Conservation (phyloP, 1,140 invertebrate genomes). For the Lucilia sericata region DNA sequence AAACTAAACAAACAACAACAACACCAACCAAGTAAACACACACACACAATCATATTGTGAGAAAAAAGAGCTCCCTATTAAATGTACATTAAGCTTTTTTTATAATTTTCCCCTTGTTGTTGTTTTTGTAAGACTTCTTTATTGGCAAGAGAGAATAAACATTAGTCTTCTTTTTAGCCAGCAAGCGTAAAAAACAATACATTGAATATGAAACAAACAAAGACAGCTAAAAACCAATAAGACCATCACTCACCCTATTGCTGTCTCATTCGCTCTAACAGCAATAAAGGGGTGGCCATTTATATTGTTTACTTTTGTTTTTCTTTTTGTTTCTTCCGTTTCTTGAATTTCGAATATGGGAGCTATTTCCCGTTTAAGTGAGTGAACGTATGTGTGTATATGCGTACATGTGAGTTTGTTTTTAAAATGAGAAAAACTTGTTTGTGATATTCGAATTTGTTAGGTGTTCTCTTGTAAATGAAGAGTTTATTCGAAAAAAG, state of each 20-base stretch:
- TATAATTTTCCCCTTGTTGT: conserved; percentile 29
- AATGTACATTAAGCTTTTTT: conserved; percentile 34
- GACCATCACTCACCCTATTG: not conserved
- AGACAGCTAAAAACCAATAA: conserved; percentile 27
- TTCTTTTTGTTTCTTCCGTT: conserved; percentile 1
- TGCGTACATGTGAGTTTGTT: not conserved
- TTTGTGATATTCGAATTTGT: conserved; percentile 30
- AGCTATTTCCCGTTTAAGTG: conserved; percentile 7
- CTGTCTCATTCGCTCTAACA: not conserved
- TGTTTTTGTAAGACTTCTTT: not conserved
- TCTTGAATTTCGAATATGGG: conserved; percentile 19
- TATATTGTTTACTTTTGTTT: not conserved
- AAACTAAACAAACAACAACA: conserved; percentile 52
- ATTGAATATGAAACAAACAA: not conserved
- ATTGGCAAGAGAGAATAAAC: not conserved
- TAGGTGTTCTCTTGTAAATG: not conserved
- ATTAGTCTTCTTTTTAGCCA: not conserved
- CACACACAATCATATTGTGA: not conserved
- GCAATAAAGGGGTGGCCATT: conserved; percentile 26
- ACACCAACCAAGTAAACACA: not conserved
- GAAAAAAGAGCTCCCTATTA: conserved; percentile 33
- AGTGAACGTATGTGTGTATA: not conserved
- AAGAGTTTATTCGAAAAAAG: not conserved
- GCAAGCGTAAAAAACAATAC: not conserved
- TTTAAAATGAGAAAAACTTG: not conserved